Evolutionary conservation across 2,797 vertebrate species (phyloP).

Genomic region (Rousettus madagascariensis): DNA sequence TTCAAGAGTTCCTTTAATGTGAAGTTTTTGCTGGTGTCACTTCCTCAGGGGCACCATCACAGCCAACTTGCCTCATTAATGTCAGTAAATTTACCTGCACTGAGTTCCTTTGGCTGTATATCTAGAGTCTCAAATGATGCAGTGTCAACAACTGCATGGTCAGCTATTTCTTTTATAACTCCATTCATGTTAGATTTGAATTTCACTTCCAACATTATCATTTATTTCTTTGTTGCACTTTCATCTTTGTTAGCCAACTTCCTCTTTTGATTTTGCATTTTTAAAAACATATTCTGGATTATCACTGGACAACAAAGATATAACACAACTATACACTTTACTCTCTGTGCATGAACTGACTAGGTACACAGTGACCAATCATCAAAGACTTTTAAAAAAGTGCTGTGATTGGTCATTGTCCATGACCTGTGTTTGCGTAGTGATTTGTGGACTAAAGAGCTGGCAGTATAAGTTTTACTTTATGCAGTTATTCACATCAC

Average conservation of each 20-base stretch:
- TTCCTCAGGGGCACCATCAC: neutral
- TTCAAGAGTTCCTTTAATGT: neutral
- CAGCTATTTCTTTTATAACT: neutral
- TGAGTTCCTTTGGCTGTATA: neutral
- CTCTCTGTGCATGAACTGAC: neutral
- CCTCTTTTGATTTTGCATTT: neutral
- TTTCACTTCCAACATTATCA: neutral
- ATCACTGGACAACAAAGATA: neutral
- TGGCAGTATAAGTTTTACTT: neutral
- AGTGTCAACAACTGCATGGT: neutral
- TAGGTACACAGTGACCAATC: neutral
- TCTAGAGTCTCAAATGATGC: neutral
- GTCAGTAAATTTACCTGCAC: neutral
- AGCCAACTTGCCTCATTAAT: neutral
- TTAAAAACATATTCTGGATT: neutral
- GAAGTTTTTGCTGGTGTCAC: neutral
- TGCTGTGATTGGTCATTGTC: neutral
- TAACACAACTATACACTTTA: neutral
- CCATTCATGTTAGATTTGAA: neutral
- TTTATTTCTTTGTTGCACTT: neutral
- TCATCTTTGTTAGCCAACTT: neutral
- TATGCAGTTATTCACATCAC: neutral
- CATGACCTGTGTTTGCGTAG: neutral
- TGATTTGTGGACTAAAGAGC: neutral
- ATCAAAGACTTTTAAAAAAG: neutral